phyloP scores from a whole-genome alignment of 2,113 vertebrate genomes.

The Phaetusa simplex region DNA sequence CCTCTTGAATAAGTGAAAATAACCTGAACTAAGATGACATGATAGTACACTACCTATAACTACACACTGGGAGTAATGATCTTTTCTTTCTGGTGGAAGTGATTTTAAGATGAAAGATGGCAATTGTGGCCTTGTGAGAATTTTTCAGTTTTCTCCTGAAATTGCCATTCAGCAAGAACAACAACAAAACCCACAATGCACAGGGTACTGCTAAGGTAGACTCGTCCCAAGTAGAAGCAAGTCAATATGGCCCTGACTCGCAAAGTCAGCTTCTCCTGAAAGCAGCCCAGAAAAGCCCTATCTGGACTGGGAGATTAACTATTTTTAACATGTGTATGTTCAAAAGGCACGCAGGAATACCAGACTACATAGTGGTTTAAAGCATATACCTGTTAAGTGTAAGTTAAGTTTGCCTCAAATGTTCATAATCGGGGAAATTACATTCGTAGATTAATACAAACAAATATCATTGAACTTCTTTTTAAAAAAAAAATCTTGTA shows the following conservation, averaged over 20 bases:
- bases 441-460: background rate
- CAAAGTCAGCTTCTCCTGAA: background rate
- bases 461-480: background rate
- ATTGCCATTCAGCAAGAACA: background rate
- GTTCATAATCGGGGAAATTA: background rate
- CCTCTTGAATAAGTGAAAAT: background rate
- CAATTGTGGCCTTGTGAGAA: background rate
- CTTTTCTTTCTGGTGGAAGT: background rate
- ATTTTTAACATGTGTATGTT: background rate
- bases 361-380: background rate
- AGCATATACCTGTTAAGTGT: background rate
- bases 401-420: background rate
- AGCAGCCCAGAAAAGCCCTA: background rate
- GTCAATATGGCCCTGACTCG: rapidly evolving
- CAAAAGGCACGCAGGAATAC: background rate
- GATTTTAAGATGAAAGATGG: background rate
- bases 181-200: background rate
- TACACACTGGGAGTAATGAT: background rate
- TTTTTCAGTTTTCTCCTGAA: background rate
- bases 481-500: background rate
- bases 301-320: background rate
- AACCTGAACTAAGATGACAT: background rate
- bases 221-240: background rate
- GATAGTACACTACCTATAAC: background rate
- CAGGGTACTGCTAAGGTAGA: background rate